Evolutionary conservation across 2,797 vertebrate species (phyloP).

Genomic region (Manis crassicaudata): DNA sequence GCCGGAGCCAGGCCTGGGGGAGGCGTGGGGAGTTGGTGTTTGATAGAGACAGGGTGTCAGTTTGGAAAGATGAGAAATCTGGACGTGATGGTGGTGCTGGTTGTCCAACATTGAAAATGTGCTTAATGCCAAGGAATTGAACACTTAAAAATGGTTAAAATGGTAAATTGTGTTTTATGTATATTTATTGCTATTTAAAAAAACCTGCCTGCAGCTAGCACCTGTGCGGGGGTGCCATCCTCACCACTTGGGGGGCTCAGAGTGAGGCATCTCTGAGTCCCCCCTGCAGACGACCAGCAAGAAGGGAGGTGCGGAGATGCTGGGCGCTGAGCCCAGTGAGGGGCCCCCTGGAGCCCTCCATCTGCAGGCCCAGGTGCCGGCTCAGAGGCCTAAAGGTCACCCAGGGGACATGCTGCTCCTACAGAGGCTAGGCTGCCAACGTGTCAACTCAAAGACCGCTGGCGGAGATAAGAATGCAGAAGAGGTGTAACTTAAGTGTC

Average conservation of each 20-base stretch:
- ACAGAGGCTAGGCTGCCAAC: constrained; percentile 74
- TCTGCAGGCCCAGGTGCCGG: constrained; percentile 82
- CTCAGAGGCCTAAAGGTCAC: constrained; percentile 83
- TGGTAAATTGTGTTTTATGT: neutral
- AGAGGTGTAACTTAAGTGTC: constrained; percentile 81
- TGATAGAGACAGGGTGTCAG: neutral
- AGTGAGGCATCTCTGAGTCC: neutral
- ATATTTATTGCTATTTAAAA: no score
- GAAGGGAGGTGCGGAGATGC: neutral
- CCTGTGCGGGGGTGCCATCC: rapidly evolving
- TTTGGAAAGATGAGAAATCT: neutral
- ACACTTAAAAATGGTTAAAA: neutral
- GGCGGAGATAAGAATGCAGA: constrained; percentile 81
- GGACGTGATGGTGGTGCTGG: neutral
- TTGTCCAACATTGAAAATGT: rapidly evolving
- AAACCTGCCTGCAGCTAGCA: neutral
- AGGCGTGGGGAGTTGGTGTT: neutral
- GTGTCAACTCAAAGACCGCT: constrained; percentile 84
- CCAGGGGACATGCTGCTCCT: constrained; percentile 76
- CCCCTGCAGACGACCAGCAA: neutral
- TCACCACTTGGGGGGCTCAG: neutral
- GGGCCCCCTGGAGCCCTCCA: neutral
- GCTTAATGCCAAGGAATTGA: neutral
- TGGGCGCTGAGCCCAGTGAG: constrained; percentile 23
- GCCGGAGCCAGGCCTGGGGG: neutral